phyloP scores from a whole-genome alignment of 2,113 vertebrate genomes.

The Gymnarchus niloticus region DNA sequence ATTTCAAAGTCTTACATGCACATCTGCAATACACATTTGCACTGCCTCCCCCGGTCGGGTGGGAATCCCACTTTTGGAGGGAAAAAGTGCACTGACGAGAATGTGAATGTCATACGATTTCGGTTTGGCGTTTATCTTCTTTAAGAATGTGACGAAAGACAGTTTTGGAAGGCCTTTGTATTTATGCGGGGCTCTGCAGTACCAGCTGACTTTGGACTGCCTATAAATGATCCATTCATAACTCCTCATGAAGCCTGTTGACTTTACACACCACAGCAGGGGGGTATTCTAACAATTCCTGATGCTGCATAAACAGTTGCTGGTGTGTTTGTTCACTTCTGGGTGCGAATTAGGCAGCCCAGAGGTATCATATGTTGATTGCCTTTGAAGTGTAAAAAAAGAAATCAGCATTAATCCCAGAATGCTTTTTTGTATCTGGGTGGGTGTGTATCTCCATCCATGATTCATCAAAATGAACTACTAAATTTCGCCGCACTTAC shows the following conservation, averaged over 20 bases:
- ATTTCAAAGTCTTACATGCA: neutral
- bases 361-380: neutral
- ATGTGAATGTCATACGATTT: neutral
- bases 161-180: conserved; percentile 29
- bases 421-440: neutral
- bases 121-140: conserved; percentile 46
- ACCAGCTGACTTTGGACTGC: neutral
- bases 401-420: neutral
- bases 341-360: neutral
- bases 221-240: neutral
- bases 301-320: neutral
- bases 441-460: neutral
- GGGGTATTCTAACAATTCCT: neutral
- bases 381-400: neutral
- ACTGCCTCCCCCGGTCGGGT: neutral
- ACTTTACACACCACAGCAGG: neutral
- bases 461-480: neutral
- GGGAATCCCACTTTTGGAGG: neutral
- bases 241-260: neutral
- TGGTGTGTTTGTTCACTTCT: neutral
- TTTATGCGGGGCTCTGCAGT: neutral
- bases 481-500: neutral
- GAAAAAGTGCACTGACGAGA: conserved; percentile 4
- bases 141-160: conserved; percentile 46
- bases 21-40: neutral